These are phyloP conservation scores for Timema cristinae DNA, from an alignment of 2,888 invertebrate genomes.

Conservation along the genomic window DNA sequence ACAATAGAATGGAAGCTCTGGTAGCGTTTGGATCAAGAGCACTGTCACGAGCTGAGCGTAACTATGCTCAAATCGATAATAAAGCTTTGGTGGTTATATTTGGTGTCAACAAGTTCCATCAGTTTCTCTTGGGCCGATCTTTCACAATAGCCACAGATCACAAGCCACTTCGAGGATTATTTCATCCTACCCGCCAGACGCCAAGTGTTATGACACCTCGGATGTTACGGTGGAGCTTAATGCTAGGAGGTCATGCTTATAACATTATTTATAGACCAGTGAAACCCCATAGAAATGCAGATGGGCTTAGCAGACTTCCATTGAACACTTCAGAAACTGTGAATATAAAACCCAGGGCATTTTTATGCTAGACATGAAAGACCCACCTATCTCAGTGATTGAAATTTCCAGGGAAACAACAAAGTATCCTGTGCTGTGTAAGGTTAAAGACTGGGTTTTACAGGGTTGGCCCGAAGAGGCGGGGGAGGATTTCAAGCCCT, in stretches of 20 bases:
- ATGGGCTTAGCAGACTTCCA: not conserved
- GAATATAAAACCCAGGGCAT: too few relatives aligned
- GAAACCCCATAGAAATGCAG: not conserved
- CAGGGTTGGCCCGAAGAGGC: too few relatives aligned
- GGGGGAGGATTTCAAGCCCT: too few relatives aligned
- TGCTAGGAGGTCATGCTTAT: not conserved
- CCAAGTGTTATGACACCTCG: not conserved
- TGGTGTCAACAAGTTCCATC: not conserved
- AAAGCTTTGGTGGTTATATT: not conserved
- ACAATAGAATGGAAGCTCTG: not conserved
- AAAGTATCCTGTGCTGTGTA: too few relatives aligned
- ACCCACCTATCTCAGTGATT: too few relatives aligned
- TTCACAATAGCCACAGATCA: conserved; percentile 2
- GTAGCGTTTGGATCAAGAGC: conserved; percentile 3
- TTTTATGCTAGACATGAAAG: too few relatives aligned
- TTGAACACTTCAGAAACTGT: not conserved
- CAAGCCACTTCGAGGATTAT: not conserved
- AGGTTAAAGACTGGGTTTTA: too few relatives aligned
- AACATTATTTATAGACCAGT: not conserved
- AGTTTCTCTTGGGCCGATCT: not conserved
- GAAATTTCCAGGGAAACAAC: too few relatives aligned
- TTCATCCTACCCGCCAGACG: not conserved
- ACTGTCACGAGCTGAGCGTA: not conserved
- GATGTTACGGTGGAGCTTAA: not conserved
- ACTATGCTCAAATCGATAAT: not conserved